These are phyloP conservation scores for Myzus persicae DNA, from an alignment of 1,140 invertebrate species.

Conservation along the genomic window DNA sequence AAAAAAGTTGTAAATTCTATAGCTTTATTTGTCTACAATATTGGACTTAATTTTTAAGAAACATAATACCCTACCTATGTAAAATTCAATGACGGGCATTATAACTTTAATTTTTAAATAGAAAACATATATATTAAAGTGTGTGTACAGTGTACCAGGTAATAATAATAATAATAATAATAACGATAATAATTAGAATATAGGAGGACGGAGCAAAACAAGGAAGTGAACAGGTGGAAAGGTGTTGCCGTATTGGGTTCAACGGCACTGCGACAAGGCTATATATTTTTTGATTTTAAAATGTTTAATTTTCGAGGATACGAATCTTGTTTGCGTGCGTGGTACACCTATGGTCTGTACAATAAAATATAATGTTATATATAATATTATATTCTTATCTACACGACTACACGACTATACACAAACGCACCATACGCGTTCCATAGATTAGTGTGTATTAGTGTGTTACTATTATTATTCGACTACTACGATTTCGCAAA, in stretches of 20 bases:
- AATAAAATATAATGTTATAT: background rate
- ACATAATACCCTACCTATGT: no score
- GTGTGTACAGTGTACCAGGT: background rate
- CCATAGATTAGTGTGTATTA: background rate
- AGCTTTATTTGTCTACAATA: no score
- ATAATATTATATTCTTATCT: background rate
- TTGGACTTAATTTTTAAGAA: no score
- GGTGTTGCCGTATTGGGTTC: conserved; percentile 30
- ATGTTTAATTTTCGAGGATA: conserved; percentile 15
- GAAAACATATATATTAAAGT: background rate
- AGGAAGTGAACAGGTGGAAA: conserved; percentile 49
- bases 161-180: background rate
- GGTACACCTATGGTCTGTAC: background rate
- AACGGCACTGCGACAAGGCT: conserved; percentile 28
- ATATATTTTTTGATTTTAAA: background rate
- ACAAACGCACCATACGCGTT: background rate
- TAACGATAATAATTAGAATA: background rate
- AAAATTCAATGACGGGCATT: no score
- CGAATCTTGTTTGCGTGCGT: background rate
- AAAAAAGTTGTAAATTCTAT: no score
- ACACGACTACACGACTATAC: background rate
- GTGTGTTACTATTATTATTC: background rate
- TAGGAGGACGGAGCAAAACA: background rate
- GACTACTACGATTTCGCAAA: background rate
- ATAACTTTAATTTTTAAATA: no score